Evolutionary conservation across 2,113 vertebrate genomes (phyloP).

Genomic region (Pluvialis apricaria): DNA sequence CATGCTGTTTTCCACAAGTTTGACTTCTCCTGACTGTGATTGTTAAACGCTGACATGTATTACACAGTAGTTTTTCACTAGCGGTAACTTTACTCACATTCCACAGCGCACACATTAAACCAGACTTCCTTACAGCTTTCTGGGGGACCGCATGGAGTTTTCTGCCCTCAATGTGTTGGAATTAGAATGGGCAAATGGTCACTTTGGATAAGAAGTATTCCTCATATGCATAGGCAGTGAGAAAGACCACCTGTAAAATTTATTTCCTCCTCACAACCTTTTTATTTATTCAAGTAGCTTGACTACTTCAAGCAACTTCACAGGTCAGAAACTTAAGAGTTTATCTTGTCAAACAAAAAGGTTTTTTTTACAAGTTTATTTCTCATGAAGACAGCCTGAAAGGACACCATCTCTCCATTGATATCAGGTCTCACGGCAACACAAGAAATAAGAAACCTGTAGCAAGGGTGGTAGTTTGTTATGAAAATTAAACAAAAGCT

Average conservation of each 20-base stretch:
- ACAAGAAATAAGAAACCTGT: not conserved
- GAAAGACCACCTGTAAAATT: not conserved
- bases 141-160: not conserved
- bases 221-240: not conserved
- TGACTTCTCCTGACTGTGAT: not conserved
- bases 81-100: not conserved
- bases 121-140: not conserved
- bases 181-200: not conserved
- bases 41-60: not conserved
- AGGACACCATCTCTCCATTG: not conserved
- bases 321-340: not conserved
- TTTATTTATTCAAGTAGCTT: not conserved
- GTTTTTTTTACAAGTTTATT: not conserved
- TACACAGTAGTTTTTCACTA: not conserved
- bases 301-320: not conserved
- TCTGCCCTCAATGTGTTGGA: not conserved
- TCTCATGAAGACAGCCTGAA: not conserved
- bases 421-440: not conserved
- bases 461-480: not conserved
- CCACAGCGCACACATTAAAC: not conserved
- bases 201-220: not conserved
- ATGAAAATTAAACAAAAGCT: not conserved
- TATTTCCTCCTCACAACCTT: not conserved
- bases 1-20: not conserved
- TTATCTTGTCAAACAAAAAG: not conserved